phyloP scores from a whole-genome alignment of 35 echinoderm and acorn worm species.

The Stichopus chloronotus region DNA sequence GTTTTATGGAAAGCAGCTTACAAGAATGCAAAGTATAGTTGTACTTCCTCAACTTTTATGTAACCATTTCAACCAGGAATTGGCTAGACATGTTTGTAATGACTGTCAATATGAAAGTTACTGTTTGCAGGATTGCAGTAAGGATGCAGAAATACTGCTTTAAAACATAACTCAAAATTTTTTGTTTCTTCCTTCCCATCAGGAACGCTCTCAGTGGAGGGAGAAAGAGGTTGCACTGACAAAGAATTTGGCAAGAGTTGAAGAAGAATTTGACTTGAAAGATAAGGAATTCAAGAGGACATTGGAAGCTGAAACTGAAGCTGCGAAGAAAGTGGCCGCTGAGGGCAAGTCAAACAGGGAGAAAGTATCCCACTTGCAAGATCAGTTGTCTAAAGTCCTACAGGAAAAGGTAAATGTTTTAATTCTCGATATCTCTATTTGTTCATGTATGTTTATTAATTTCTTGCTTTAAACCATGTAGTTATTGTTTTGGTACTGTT shows the following conservation, averaged over 20 bases:
- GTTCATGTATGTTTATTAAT: too few relatives aligned
- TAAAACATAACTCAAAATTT: too few relatives aligned
- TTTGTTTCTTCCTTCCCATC: not conserved
- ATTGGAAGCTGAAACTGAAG: not conserved
- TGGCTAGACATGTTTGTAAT: too few relatives aligned
- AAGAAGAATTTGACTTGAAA: conserved; percentile 33
- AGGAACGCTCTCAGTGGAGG: conserved; percentile 50
- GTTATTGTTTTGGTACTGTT: too few relatives aligned
- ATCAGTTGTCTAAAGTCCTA: not conserved
- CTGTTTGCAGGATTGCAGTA: too few relatives aligned
- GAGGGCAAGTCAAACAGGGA: not conserved
- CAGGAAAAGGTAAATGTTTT: conserved; percentile 27
- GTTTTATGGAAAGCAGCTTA: too few relatives aligned
- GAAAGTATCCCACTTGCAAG: not conserved
- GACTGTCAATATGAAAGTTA: too few relatives aligned
- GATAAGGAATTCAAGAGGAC: conserved; percentile 17
- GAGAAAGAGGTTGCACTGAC: conserved; percentile 19
- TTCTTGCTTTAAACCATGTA: too few relatives aligned
- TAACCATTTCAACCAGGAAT: too few relatives aligned
- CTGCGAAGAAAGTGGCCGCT: not conserved
- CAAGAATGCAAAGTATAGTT: too few relatives aligned
- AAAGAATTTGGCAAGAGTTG: conserved; percentile 22
- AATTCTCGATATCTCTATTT: not conserved
- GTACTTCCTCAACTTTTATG: too few relatives aligned
- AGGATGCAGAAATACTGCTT: too few relatives aligned